Base-by-base conservation (phyloP, 1,140 invertebrate genomes). In the Eriocheir sinensis region DNA sequence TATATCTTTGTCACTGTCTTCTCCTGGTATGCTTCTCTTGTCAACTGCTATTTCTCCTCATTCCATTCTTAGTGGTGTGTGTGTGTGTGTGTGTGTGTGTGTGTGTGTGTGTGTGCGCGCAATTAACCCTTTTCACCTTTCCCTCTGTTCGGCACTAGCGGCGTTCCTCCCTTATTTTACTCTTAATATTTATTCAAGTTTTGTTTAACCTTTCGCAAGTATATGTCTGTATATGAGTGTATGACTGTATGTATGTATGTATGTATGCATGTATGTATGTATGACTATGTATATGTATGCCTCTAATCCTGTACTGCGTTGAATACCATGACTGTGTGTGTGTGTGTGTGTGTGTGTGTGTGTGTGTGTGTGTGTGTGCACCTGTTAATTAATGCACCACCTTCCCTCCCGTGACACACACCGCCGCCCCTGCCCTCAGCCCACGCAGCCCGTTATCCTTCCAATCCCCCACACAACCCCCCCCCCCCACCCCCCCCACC, bases 291-390 rank as follows among this genome's bases (percentile, higher is more conserved):
- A n/a, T 72, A 4, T 72, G 60, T 72, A n/a, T 72, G 60, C n/a
- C n/a, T n/a, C n/a, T n/a, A n/a, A n/a, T n/a, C n/a, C n/a, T n/a
- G n/a, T n/a, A n/a, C n/a, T n/a, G n/a, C n/a, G n/a, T n/a, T n/a
- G n/a, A n/a, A n/a, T n/a, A n/a, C n/a, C n/a, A n/a, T n/a, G 36
- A 83, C 36, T 32, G 40, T 32, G 40, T 32, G 88, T 41, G 30
- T 41, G 40, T 41, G 41, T 41, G 41, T 89, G 41, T 89, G 88
- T 89, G 88, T 89, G 36, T 41, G 88, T 89, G 41, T 89, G 88
- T 89, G 88, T 44, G 36, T 89, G 88, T 41, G 88, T 89, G 41
- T 89, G 88, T 89, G 36, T 89, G 41, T 89, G 88, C 27, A 40
- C 48, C 38, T 41, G 86, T 41, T n/a, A n/a, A 15, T n/a, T 12